phyloP scores from a whole-genome alignment of 2,888 invertebrate species.

The Drosophila paranaensis region DNA sequence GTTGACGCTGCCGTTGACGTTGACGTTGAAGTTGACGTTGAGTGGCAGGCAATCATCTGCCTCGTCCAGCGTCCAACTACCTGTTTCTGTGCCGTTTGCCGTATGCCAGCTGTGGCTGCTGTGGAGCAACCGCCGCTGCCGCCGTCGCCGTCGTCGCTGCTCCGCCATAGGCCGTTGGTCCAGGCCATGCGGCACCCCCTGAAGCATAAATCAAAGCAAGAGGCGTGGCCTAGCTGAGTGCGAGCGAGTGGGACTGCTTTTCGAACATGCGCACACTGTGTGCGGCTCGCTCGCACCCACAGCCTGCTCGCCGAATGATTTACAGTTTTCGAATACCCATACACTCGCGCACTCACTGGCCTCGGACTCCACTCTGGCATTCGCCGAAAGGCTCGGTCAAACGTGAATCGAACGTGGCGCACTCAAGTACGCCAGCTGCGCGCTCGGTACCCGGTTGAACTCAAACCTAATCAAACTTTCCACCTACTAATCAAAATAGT shows the following conservation, averaged over 20 bases:
- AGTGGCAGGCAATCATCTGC: slow-evolving; percentile 69
- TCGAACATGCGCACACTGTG: slow-evolving; percentile 57
- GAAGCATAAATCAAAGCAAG: slow-evolving; percentile 74
- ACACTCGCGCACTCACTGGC: slow-evolving; percentile 22
- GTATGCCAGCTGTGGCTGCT: slow-evolving; percentile 45
- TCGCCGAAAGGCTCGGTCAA: slow-evolving; percentile 58
- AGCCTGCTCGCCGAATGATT: slow-evolving; percentile 65
- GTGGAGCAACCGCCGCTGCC: slow-evolving; percentile 41
- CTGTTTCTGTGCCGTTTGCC: slow-evolving; percentile 75
- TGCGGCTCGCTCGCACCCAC: slow-evolving; percentile 51
- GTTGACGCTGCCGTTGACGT: slow-evolving; percentile 17
- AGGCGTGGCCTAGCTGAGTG: slow-evolving; percentile 72
- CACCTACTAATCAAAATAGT: slow-evolving; percentile 26
- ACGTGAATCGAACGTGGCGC: slow-evolving; percentile 79
- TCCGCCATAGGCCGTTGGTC: slow-evolving; percentile 71
- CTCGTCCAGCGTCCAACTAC: slow-evolving; percentile 74
- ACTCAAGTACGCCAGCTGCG: slow-evolving; percentile 76
- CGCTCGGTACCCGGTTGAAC: slow-evolving; percentile 68
- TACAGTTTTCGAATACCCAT: slow-evolving; percentile 79
- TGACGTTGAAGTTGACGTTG: slow-evolving; percentile 57
- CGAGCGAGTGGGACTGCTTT: slow-evolving; percentile 43
- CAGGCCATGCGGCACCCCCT: slow-evolving; percentile 73
- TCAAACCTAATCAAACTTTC: slow-evolving; percentile 24
- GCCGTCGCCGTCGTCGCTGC: slow-evolving; percentile 41
- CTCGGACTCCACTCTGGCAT: slow-evolving; percentile 36